phyloP scores from a whole-genome alignment of 2,797 vertebrate species.

The Centroberyx gerrardi region DNA sequence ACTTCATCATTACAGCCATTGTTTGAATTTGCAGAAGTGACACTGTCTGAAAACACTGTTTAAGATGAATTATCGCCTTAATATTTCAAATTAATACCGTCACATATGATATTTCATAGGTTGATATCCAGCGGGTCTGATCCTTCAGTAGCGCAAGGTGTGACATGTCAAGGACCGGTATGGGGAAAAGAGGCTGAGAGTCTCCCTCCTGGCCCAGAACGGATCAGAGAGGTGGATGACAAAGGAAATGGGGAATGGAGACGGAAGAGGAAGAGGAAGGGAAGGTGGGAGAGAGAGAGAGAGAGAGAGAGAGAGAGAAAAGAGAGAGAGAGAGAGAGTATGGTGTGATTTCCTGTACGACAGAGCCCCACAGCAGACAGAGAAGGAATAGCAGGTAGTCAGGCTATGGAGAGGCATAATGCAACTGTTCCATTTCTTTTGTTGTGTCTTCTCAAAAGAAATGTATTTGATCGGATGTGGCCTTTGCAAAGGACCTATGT shows the following conservation, averaged over 20 bases:
- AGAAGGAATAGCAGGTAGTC: constrained; percentile 81
- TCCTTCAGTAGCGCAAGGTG: constrained; percentile 48
- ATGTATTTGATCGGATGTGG: constrained; percentile 19
- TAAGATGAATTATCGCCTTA: constrained; percentile 35
- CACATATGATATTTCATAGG: constrained; percentile 48
- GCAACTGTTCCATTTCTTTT: constrained; percentile 2
- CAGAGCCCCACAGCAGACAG: constrained; percentile 88
- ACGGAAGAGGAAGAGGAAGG: constrained; percentile 35
- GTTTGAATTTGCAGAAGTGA: constrained; percentile 13
- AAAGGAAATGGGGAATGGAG: constrained; percentile 67
- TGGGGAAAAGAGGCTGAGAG: constrained; percentile 52
- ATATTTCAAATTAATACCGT: constrained; percentile 29
- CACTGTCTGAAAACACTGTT: constrained; percentile 20
- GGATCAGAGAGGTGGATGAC: constrained; percentile 70
- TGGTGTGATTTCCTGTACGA: constrained; percentile 83
- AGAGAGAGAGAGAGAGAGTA: constrained; percentile 48
- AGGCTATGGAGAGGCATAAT: background rate
- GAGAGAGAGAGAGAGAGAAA: constrained; percentile 38
- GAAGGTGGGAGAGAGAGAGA: constrained; percentile 33
- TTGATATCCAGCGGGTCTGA: constrained; percentile 50
- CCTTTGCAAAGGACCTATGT: background rate
- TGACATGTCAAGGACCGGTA: constrained; percentile 68
- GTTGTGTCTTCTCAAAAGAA: constrained; percentile 34
- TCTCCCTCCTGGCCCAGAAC: constrained; percentile 45
- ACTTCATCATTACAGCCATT: background rate